These are phyloP conservation scores for Rhinichthys osculus DNA, from an alignment of 2,797 vertebrate species.

Conservation along the genomic window DNA sequence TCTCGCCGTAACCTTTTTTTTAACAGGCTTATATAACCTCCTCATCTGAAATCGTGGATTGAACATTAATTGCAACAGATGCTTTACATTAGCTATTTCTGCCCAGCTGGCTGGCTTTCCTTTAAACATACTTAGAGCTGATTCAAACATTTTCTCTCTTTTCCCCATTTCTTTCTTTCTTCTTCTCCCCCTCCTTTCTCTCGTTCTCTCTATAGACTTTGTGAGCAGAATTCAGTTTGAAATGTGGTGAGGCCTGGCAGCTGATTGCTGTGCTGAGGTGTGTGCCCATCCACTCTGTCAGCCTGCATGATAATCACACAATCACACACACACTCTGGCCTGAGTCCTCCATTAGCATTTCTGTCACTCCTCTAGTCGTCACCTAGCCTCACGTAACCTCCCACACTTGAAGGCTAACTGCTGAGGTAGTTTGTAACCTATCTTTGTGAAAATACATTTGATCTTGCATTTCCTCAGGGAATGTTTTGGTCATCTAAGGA, in stretches of 20 bases:
- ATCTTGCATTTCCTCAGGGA: slow-evolving; percentile 19
- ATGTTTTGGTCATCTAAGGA: slow-evolving; percentile 1
- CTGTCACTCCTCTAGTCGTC: slow-evolving; percentile 48
- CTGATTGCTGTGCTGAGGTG: slow-evolving; percentile 56
- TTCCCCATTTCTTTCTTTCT: neutral
- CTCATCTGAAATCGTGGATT: slow-evolving; percentile 14
- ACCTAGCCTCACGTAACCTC: slow-evolving; percentile 38
- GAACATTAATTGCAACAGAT: slow-evolving; percentile 46
- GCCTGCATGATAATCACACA: slow-evolving; percentile 51
- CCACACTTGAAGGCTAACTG: slow-evolving; percentile 11
- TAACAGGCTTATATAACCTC: slow-evolving; percentile 42
- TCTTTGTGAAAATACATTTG: slow-evolving; percentile 27
- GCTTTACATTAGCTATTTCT: slow-evolving; percentile 16
- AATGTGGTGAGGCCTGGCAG: slow-evolving; percentile 50
- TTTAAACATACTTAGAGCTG: slow-evolving; percentile 10
- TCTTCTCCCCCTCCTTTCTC: neutral
- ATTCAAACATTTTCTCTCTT: neutral
- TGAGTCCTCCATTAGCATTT: slow-evolving; percentile 55
- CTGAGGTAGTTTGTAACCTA: slow-evolving; percentile 27
- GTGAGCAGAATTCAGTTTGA: slow-evolving; percentile 36
- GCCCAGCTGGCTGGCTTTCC: slow-evolving; percentile 28
- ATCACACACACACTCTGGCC: slow-evolving; percentile 40
- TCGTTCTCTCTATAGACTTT: slow-evolving; percentile 17
- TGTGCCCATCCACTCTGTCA: slow-evolving; percentile 51
- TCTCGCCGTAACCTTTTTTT: slow-evolving; percentile 29